These are phyloP conservation scores for Furnarius figulus DNA, from an alignment of 2,113 vertebrate species.

Conservation along the genomic window DNA sequence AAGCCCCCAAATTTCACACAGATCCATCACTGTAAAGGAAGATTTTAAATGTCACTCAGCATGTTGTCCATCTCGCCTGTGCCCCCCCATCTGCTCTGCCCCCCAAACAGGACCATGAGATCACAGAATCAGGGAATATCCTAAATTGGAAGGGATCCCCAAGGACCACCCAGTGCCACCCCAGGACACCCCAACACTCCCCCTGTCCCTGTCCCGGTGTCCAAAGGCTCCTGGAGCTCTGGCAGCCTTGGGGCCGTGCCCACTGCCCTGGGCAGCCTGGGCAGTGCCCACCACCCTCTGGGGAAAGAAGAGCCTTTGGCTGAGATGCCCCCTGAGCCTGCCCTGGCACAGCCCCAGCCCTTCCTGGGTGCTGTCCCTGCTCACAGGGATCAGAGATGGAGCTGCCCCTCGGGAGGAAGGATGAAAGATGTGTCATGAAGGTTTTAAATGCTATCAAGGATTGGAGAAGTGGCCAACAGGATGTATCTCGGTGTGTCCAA, in stretches of 20 bases:
- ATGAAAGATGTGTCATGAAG: background rate
- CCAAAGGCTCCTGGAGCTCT: background rate
- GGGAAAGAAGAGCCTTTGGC: background rate
- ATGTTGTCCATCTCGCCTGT: too few relatives aligned
- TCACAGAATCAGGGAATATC: background rate
- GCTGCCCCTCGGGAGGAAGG: background rate
- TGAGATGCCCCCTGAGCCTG: rapidly evolving
- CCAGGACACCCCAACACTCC: background rate
- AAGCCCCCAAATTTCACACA: background rate
- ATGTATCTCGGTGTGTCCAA: rapidly evolving
- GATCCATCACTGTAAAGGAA: background rate
- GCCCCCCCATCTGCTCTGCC: too few relatives aligned
- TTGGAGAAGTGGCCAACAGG: background rate
- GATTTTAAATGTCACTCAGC: too few relatives aligned
- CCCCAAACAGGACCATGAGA: background rate
- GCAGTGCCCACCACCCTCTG: background rate
- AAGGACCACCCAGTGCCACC: background rate
- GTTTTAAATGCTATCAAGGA: background rate
- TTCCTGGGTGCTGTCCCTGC: background rate
- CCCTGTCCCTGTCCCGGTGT: background rate
- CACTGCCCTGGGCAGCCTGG: background rate
- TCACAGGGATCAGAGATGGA: background rate
- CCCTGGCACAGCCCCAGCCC: background rate
- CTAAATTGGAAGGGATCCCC: rapidly evolving
- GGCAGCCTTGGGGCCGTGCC: background rate